Evolutionary conservation across 2,797 vertebrate species (phyloP), one percentile per base, ranked within the genome.

Genomic region (Knipowitschia caucasica): DNA sequence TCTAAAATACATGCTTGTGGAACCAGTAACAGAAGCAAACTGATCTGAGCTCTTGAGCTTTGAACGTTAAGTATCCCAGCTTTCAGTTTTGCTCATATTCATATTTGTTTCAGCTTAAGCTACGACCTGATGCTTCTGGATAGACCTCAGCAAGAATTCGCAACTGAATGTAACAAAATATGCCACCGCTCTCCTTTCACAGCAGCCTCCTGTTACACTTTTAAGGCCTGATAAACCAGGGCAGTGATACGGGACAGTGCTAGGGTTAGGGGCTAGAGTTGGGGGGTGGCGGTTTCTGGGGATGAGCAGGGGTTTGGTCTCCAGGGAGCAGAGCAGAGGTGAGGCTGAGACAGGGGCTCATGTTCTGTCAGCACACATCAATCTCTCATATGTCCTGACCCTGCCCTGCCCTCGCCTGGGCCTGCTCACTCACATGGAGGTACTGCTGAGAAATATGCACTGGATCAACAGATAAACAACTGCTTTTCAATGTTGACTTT

Each of bases 291-390:
- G 47, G 50, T 74, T 67, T 70, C 51, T 35, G 63, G 39, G 58
- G 63, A 60, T 67, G 36, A 65, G 61, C 68, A 53, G 66, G 25
- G n/a, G n/a, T n/a, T n/a, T n/a, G n/a, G n/a, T n/a, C n/a, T n/a
- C n/a, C n/a, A n/a, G n/a, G n/a, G n/a, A n/a, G n/a, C n/a, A 18
- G 56, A 67, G 49, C 35, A 46, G 66, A 43, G 53, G 71, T 67
- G 71, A 69, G 59, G 66, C 72, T 59, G 67, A 52, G 77, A 79
- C 80, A 29, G 27, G 67, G 75, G 78, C 84, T 86, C 83, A 82
- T 58, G 80, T 88, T 89, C 87, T 87, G 83, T 85, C 78, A 83
- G 75, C n/a, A 67, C 46, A 77, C 85, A 90, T 88, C 85, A 86
- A 88, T 89, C 87, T 86, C 80, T 72, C 64, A 75, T 82, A 82